These are phyloP conservation scores for Etheostoma spectabile DNA, from an alignment of 2,113 vertebrate species.

Conservation along the genomic window DNA sequence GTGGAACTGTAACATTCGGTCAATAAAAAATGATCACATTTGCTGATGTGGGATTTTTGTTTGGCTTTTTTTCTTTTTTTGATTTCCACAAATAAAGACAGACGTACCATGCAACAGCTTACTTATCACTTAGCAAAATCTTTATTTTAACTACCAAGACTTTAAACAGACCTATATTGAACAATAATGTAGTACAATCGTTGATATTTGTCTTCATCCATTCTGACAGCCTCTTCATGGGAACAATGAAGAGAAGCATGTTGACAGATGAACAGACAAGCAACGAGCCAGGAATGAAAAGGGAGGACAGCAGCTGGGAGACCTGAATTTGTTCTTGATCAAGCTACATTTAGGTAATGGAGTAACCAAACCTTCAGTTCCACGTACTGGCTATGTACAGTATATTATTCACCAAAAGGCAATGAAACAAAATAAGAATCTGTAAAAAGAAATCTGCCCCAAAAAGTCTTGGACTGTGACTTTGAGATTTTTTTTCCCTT, in stretches of 20 bases:
- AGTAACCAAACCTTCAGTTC: background rate
- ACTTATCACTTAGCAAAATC: background rate
- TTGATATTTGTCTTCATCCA: background rate
- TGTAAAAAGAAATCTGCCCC: too few species aligned
- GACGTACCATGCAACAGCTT: too few species aligned
- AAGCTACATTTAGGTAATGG: background rate
- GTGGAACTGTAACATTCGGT: slow-evolving; percentile 65
- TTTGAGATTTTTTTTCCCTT: background rate
- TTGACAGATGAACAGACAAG: slow-evolving; percentile 37
- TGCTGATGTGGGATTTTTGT: slow-evolving; percentile 1
- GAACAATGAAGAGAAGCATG: slow-evolving; percentile 37
- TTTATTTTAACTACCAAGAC: background rate
- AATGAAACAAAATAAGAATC: background rate
- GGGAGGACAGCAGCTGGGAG: slow-evolving; percentile 5
- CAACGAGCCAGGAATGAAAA: slow-evolving; percentile 5
- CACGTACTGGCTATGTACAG: background rate
- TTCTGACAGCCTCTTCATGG: background rate
- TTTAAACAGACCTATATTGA: background rate
- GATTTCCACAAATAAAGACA: background rate
- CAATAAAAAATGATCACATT: slow-evolving; percentile 67
- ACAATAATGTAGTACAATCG: background rate
- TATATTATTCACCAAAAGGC: background rate
- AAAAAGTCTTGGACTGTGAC: background rate
- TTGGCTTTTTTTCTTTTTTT: background rate
- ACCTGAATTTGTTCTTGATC: background rate